Evolutionary conservation across 2,888 invertebrate species (phyloP).

Genomic region (Piscicola geometra): DNA sequence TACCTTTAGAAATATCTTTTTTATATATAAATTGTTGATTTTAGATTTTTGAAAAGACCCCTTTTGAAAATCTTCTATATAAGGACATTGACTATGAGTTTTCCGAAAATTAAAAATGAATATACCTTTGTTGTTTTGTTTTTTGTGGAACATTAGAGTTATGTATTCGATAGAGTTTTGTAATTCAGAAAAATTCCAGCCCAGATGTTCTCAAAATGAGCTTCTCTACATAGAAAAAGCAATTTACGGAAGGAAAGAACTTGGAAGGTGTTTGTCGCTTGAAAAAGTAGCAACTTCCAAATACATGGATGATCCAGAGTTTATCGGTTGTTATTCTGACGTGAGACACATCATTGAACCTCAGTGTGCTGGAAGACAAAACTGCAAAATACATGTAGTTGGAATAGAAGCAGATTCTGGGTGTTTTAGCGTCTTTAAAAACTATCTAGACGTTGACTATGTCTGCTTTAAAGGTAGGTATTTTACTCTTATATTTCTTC

Average conservation of each 20-base stretch:
- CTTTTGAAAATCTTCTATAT: no score
- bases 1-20: no score
- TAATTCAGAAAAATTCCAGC: conserved; percentile 21
- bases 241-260: conserved; percentile 19
- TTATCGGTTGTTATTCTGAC: conserved; percentile 30
- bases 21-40: no score
- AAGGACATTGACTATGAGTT: no score
- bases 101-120: no score
- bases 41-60: no score
- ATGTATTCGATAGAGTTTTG: conserved; percentile 15
- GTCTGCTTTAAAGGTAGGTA: conserved; percentile 22
- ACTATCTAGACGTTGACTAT: conserved; percentile 4
- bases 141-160: neutral
- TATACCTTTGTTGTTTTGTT: no score
- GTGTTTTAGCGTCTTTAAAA: conserved; percentile 1
- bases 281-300: conserved; percentile 5
- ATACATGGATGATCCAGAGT: conserved; percentile 3
- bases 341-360: conserved; percentile 10
- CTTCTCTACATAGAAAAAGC: conserved; percentile 13
- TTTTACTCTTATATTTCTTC: neutral
- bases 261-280: conserved; percentile 13
- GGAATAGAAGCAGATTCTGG: neutral
- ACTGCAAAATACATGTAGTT: conserved; percentile 17
- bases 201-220: conserved; percentile 20
- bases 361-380: conserved; percentile 17